phyloP scores from a whole-genome alignment of 1,140 invertebrate genomes.

The Meloidogyne floridensis region DNA sequence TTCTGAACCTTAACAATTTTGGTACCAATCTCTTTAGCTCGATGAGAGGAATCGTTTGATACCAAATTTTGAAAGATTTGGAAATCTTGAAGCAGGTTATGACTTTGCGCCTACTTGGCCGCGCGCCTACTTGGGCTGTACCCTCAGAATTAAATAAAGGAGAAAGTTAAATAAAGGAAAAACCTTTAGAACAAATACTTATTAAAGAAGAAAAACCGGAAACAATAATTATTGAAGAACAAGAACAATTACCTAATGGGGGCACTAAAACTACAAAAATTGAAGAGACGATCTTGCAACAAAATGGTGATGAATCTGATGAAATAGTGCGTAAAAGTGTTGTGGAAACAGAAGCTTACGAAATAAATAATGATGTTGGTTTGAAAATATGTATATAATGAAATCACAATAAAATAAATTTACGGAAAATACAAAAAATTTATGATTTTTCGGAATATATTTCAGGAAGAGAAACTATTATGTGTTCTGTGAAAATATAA shows the following conservation, averaged over 20 bases:
- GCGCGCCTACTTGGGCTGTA: too few relatives aligned
- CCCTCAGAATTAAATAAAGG: not conserved
- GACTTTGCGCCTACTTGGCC: too few relatives aligned
- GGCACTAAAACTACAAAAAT: not conserved
- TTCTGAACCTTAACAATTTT: too few relatives aligned
- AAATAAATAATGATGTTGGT: not conserved
- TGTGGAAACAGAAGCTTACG: not conserved
- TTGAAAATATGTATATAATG: not conserved
- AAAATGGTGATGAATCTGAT: constrained; percentile 10
- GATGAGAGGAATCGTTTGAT: too few relatives aligned
- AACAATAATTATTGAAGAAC: not conserved
- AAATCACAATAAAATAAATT: not conserved
- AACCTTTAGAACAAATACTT: not conserved
- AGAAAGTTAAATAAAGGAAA: not conserved
- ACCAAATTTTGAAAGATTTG: too few relatives aligned
- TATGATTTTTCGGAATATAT: too few relatives aligned
- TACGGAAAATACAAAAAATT: too few relatives aligned
- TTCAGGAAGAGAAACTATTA: too few relatives aligned
- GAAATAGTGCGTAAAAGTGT: not conserved
- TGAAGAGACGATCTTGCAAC: not conserved
- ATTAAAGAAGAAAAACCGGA: not conserved
- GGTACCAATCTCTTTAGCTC: too few relatives aligned
- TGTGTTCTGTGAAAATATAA: too few relatives aligned
- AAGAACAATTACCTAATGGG: not conserved
- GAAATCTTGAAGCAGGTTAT: too few relatives aligned